Base-by-base conservation (phyloP, 1,140 invertebrate genomes). In the Dinoponera quadriceps region DNA sequence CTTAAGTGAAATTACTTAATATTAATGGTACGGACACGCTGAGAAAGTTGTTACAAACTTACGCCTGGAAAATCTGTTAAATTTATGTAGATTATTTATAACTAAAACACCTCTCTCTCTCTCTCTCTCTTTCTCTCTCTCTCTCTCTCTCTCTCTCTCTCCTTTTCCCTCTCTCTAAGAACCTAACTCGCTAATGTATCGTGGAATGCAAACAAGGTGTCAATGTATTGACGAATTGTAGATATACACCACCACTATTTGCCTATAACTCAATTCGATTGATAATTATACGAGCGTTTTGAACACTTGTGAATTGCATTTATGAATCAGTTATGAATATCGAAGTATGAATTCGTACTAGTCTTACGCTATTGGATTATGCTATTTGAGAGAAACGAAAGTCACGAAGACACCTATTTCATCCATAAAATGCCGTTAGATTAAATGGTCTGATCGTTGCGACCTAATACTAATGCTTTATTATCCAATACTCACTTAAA, bases 151-250 rank as follows among this genome's bases (percentile, higher is more conserved):
- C 7, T 44, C 1, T 44, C 38, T 44, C 38, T 44, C 7, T 44
- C n/a, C n/a, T n/a, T n/a, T n/a, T n/a, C n/a, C n/a, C 38, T 84
- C 83, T 59, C n/a, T 57, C 83, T 83, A 84, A 87, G 65, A 84
- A 54, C 49, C 54, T 87, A 86, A 62, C 68, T 48, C 38, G 62
- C 74, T 88, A 88, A 72, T 57, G 18, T 87, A 86, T 20, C 57
- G 27, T 88, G 88, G 88, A 89, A 89, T 89, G 87, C 75, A 89
- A 85, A 81, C 75, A 88, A 84, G 82, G 69, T 48, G 59, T 85
- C 73, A 66, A 71, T 60, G 57, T 83, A 84, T 72, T 74, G 55
- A 84, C 25, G 48, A 38, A 85, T 44, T 57, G 63, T 54, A 69
- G 22, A n/a, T 65, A 25, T 57, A 66, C 16, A 27, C 44, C 18